Conservation (phyloP, 2,888 invertebrate species). For the Heliconius cydno region DNA sequence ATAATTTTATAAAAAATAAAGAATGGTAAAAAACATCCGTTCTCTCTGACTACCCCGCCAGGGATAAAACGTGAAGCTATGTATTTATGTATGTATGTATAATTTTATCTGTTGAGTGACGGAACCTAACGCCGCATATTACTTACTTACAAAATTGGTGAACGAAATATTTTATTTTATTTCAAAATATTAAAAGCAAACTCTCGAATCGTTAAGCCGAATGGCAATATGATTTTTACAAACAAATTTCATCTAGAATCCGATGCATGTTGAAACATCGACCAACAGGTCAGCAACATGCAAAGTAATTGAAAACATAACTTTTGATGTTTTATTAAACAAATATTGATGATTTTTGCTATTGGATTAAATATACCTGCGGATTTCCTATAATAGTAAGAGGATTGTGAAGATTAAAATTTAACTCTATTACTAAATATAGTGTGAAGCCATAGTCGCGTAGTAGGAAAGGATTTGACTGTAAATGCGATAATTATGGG, state of each 20-base stretch:
- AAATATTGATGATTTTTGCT: neutral
- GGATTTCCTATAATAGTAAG: neutral
- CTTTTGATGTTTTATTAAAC: neutral
- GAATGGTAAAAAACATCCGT: too few species aligned
- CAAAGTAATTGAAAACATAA: slow-evolving; percentile 9
- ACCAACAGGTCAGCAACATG: neutral
- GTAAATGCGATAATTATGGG: too few species aligned
- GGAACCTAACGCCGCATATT: too few species aligned
- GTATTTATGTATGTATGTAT: too few species aligned
- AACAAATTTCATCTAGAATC: slow-evolving; percentile 8
- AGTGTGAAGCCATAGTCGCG: too few species aligned
- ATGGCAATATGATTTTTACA: neutral
- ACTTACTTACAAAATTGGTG: neutral
- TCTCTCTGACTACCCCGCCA: too few species aligned
- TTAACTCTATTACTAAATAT: too few species aligned
- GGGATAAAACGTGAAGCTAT: too few species aligned
- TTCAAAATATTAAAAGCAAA: neutral
- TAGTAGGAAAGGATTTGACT: too few species aligned
- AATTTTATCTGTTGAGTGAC: too few species aligned
- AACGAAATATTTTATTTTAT: neutral
- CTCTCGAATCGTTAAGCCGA: neutral
- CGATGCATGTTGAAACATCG: neutral
- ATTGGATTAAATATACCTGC: neutral
- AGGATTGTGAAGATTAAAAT: too few species aligned
- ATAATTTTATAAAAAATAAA: too few species aligned